Evolutionary conservation across 2,797 vertebrate species (phyloP), one percentile per base, ranked within the genome.

Genomic region (Cichlasoma orientale): DNA sequence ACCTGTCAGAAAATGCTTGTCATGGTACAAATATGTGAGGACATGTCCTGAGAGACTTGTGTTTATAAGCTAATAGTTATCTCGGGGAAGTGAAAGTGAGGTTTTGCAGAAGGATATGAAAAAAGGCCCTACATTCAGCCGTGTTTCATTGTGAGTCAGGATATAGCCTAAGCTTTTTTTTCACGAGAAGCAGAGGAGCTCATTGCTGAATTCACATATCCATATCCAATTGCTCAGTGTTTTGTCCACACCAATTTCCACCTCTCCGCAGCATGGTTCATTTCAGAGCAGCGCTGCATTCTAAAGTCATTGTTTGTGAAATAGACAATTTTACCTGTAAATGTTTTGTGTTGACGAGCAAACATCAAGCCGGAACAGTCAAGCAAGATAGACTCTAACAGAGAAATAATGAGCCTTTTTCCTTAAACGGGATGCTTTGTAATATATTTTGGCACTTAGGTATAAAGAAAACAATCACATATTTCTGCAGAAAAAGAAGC

Each of bases 161-260:
- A 90, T 86, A 44, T 74, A 69, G 74, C 61, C 61, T 66, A 66
- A 66, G 87, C 87, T 89, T 87, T 72, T 63, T 66, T 88, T 88
- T 89, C 83, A 87, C 78, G 53, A 86, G 75, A 81, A 56, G 74
- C 71, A 80, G 71, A 86, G 75, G 87, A 93, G 87, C 86, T 89
- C 82, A 84, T 80, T 82, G 78, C 88, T 73, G 82, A 83, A 90
- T 90, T 90, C 84, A 79, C 86, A 85, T 75, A 91, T 90, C 80
- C 82, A 88, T 71, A 86, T 80, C 88, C 88, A 90, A 88, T 82
- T 82, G 79, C 83, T 86, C 69, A 3, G 61, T 83, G 75, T 82
- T 81, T 89, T 83, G 70, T 88, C 79, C 74, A 52, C 73, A 66
- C 21, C 41, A 53, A 77, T 76, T 82, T 81, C 77, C 79, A 68